Evolutionary conservation across 2,797 vertebrate species (phyloP).

Genomic region (Megalops cyprinoides): DNA sequence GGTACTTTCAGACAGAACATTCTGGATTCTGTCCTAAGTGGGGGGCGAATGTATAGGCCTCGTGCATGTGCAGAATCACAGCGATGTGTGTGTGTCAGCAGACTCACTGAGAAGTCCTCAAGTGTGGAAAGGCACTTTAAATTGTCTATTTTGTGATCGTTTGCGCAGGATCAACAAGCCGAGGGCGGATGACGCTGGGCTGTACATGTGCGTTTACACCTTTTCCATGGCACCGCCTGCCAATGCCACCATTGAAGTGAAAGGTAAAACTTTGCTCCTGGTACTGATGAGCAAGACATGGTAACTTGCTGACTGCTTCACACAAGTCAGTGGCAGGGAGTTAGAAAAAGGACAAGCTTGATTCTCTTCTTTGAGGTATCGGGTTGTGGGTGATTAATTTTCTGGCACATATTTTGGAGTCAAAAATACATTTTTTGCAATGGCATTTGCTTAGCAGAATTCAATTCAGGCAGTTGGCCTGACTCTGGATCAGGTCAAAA

Average conservation of each 20-base stretch:
- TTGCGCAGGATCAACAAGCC: constrained; percentile 85
- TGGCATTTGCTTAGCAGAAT: too few species aligned
- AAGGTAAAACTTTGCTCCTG: constrained; percentile 76
- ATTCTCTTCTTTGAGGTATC: neutral
- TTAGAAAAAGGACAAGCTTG: neutral
- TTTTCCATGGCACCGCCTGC: constrained; percentile 77
- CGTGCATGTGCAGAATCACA: neutral
- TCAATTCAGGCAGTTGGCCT: too few species aligned
- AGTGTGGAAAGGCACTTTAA: neutral
- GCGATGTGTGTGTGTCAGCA: too few species aligned
- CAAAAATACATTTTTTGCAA: too few species aligned
- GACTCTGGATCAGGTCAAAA: neutral
- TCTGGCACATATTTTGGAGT: neutral
- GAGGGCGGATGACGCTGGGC: constrained; percentile 84
- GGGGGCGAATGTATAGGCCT: neutral
- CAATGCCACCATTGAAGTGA: constrained; percentile 92
- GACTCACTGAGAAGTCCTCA: neutral
- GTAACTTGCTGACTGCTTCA: neutral
- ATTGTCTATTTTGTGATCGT: neutral
- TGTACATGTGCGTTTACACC: constrained; percentile 91
- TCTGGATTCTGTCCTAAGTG: too few species aligned
- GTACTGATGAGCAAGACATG: neutral
- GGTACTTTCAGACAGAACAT: too few species aligned
- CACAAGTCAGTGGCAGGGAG: neutral
- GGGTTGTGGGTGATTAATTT: neutral